Evolutionary conservation across 1,140 invertebrate genomes (phyloP), one percentile per base, ranked within the genome.

Genomic region (Euura lappo): DNA sequence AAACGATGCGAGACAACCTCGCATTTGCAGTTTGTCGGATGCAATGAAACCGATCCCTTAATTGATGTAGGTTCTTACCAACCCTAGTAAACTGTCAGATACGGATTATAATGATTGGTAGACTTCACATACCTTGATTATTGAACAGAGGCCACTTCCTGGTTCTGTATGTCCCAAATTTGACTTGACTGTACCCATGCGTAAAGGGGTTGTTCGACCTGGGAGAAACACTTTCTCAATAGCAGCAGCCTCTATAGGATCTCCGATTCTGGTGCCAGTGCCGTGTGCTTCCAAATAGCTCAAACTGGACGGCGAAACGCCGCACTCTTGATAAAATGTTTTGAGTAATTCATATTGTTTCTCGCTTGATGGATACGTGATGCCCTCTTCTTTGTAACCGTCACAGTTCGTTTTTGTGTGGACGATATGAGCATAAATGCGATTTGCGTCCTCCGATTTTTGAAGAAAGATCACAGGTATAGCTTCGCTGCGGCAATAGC

Each of bases 221-320:
- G 88, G 91, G 77, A 94, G 94, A 81, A 97, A 93, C 8, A 96
- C 90, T 79, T 93, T 92, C 64, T 94, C 91, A 45, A 97, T 92
- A 2, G 94, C 93, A 78, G 91, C 89, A 6, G 94, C 85, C 87
- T 98, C 96, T 84, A 96, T 94, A 76, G 92, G 92, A 69, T 74
- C 74, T 44, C 72, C 68, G 47, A 86, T 87, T 74, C 89, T 76
- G 0, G 92, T 93, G n/a, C 92, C 92, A 44, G 92, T 93, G 4
- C 91, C 92, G 82, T 93, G 92, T 64, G 90, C 89, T 79, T 93
- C 92, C 46, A 93, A 88, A 79, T 91, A 93, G 2, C 79, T 79
- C n/a, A 92, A 89, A 11, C 81, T 73, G 46, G 78, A 76, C 6
- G 92, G 91, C 76, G 89, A 82, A 28, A 92, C 74, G 46, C 86